Evolutionary conservation across 2,113 vertebrate genomes (phyloP), one percentile per base, ranked within the genome.

Genomic region (Semnornis frantzii): DNA sequence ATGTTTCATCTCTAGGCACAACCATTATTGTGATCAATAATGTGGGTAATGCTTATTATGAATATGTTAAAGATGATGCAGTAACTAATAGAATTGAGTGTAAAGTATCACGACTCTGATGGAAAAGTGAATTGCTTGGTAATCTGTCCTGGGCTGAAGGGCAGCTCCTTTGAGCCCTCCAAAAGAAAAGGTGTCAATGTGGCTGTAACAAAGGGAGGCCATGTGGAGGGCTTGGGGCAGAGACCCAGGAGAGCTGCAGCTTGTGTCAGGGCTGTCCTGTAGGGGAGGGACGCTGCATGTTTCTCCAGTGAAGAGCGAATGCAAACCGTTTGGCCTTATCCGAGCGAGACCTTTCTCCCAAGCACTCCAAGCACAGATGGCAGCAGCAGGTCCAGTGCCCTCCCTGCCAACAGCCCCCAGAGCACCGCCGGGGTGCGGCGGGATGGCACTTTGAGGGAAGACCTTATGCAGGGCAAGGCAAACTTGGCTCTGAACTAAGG

Each of bases 391-490:
- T 9, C 7, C 10, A 17, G 42, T 2, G 17, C 0, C 0, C 34
- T 15, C 15, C 2, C 1, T 33, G 76, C 46, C 5, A n/a, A 4
- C 50, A 3, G 7, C 69, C 6, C 50, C 27, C 55, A 11, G 17
- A 16, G 0, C 54, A 33, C 15, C 44, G 28, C 44, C 0, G 1
- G 1, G 2, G 25, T 2, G 34, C 0, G 0, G 13, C 17, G 66
- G 23, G 66, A 24, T 6, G 70, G 70, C 0, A 3, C 58, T 65
- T 39, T 3, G 25, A 23, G 15, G 27, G 48, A 37, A 5, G 8
- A 30, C 30, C 21, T 59, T 59, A 34, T 0, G 19, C 6, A 0
- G 5, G 7, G 3, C 8, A 20, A 21, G 58, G 37, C 3, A 20
- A 48, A 70, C 8, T 2, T 3, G 48, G 46, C 68, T 90, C 42